Evolutionary conservation across 2,797 vertebrate species (phyloP), one percentile per base, ranked within the genome.

Genomic region (Lepilemur septentrionalis): DNA sequence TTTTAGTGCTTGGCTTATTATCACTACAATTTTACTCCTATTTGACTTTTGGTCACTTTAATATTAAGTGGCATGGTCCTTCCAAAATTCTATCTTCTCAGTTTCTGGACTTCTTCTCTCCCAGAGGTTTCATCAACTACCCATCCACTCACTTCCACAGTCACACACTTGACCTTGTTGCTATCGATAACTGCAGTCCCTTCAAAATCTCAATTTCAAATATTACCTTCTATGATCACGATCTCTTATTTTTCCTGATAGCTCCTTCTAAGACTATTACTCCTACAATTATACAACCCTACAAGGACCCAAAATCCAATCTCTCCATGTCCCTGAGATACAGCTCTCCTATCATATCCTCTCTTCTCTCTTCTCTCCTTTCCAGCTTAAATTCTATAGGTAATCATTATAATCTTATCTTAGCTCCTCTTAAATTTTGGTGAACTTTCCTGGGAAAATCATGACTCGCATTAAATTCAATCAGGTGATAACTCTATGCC

Each of bases 121-220:
- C 15, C 73, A 87, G 69, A 92, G 48, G 30, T 73, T 38, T 59
- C 32, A 52, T 61, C 11, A 52, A 20, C 1, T 13, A 75, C 20
- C 9, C 41, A 72, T 92, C 75, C 50, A 89, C 35, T 76, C 63
- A 48, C 46, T 30, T 72, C 43, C 32, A 67, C 1, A 70, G 4
- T 43, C 22, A 57, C 4, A 78, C 1, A 41, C 43, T 55, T 78
- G 25, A 76, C 4, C 4, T 86, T 52, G 14, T 80, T 46, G 43
- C 75, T 57, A 83, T 18, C 28, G 46, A 32, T 41, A 85, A 87
- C 17, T 18, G 13, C 6, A 52, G 17, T 15, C 2, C 20, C 15
- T 35, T 20, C 2, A 94, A 91, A 93, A 92, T 52, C 25, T 87
- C 87, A 91, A 30, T 46, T 93, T 65, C 73, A 94, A 91, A 89